Evolutionary conservation across 2,797 vertebrate species (phyloP).

Genomic region (Epinephelus coioides): DNA sequence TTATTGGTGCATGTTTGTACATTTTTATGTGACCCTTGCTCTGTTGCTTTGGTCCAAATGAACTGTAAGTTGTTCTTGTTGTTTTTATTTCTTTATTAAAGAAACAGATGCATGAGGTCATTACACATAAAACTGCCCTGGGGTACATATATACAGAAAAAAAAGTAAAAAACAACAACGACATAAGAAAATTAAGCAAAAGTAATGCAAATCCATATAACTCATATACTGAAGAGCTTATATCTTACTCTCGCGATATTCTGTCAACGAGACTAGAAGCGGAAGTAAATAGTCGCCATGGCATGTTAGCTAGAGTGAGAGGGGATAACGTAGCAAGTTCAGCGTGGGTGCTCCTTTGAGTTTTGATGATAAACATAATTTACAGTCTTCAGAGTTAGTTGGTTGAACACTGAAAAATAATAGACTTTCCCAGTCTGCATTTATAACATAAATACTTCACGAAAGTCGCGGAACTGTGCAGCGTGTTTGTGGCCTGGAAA

Average conservation of each 20-base stretch:
- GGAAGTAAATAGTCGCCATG: conserved; percentile 87
- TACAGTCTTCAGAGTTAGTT: not conserved
- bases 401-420: not conserved
- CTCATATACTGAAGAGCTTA: too few species aligned
- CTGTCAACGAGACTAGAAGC: conserved; percentile 55
- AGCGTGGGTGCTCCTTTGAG: conserved; percentile 50
- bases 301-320: conserved; percentile 62
- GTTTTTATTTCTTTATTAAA: too few species aligned
- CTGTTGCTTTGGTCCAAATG: not conserved
- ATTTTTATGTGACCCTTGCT: not conserved
- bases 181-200: too few species aligned
- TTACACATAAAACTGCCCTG: too few species aligned
- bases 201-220: too few species aligned
- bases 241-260: conserved; percentile 75
- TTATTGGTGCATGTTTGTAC: not conserved
- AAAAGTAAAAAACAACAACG: too few species aligned
- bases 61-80: too few species aligned
- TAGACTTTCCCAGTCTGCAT: accelerated
- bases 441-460: not conserved
- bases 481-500: conserved; percentile 65
- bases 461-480: conserved; percentile 14
- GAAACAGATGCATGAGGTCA: too few species aligned
- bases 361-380: conserved; percentile 13
- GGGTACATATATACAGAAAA: too few species aligned
- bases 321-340: conserved; percentile 52